phyloP scores from a whole-genome alignment of 2,797 vertebrate genomes.

The Xerus rutilus region DNA sequence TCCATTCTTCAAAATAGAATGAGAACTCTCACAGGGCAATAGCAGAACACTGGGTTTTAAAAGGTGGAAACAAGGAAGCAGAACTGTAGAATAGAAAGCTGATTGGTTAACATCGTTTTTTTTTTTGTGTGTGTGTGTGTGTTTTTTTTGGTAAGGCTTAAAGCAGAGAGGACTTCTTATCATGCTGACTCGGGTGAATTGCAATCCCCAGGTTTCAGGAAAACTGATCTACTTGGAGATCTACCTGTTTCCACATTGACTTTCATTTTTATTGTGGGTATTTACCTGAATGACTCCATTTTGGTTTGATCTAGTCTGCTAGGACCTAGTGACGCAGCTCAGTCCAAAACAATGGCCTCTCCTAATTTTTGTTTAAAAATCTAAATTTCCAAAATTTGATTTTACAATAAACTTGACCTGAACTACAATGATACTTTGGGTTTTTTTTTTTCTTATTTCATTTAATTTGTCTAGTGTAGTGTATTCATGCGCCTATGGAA shows the following conservation, averaged over 20 bases:
- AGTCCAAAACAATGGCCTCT: background rate
- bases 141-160: background rate
- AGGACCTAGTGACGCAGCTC: too few species aligned
- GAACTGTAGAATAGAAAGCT: background rate
- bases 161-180: background rate
- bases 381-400: constrained; percentile 11
- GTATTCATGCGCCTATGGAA: background rate
- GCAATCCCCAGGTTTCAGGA: background rate
- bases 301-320: background rate
- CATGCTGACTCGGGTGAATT: background rate
- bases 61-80: background rate
- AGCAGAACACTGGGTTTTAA: background rate
- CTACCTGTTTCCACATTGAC: background rate
- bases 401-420: background rate
- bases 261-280: background rate
- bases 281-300: background rate
- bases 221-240: background rate
- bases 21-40: background rate
- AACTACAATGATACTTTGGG: background rate
- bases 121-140: too few species aligned
- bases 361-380: background rate
- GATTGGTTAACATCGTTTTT: background rate
- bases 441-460: background rate
- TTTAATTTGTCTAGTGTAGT: background rate
- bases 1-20: background rate